Evolutionary conservation across 1,140 invertebrate species (phyloP).

Genomic region (Ooceraea biroi): DNA sequence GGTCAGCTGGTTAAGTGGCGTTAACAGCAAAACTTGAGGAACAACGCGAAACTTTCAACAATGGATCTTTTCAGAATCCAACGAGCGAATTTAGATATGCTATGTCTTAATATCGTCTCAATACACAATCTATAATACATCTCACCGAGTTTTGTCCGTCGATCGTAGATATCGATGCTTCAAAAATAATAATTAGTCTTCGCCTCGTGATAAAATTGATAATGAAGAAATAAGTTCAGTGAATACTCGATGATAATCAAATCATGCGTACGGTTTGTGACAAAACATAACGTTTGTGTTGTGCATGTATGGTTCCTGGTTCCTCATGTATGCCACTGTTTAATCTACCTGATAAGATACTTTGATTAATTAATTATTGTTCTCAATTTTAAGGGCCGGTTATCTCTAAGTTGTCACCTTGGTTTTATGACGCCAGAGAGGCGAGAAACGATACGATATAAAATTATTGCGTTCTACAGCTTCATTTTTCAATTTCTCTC

Average conservation of each 20-base stretch:
- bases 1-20: conserved; percentile 44
- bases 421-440: too few species aligned
- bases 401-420: too few species aligned
- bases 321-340: neutral
- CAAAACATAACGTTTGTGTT: neutral
- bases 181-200: conserved; percentile 20
- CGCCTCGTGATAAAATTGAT: conserved; percentile 14
- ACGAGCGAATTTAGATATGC: conserved; percentile 10
- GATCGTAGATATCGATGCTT: neutral
- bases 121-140: neutral
- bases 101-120: neutral
- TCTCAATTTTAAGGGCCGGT: conserved; percentile 9
- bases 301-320: too few species aligned
- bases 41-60: conserved; percentile 29
- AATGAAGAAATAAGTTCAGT: neutral
- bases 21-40: conserved; percentile 37
- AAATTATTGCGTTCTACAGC: too few species aligned
- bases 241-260: conserved; percentile 16
- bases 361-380: conserved; percentile 11
- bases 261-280: neutral
- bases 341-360: conserved; percentile 32
- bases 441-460: too few species aligned
- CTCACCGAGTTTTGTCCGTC: neutral
- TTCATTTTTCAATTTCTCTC: too few species aligned
- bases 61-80: conserved; percentile 9